Evolutionary conservation across 1,140 invertebrate species (phyloP).

Genomic region (Caenorhabditis tropicalis): DNA sequence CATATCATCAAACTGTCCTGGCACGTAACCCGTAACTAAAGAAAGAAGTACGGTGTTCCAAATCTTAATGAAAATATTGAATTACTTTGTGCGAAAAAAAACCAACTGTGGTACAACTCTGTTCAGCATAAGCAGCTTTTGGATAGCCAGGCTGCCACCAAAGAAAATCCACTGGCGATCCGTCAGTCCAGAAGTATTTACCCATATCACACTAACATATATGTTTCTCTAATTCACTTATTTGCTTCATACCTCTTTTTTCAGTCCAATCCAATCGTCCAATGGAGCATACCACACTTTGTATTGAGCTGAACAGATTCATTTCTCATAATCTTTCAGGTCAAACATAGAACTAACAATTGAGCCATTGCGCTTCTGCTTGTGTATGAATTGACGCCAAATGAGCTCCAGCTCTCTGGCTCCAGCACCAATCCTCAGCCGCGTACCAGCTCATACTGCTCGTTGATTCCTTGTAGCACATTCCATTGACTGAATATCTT

Average conservation of each 20-base stretch:
- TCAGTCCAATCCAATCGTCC: slow-evolving; percentile 18
- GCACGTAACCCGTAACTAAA: not conserved
- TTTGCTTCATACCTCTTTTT: not conserved
- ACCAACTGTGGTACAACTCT: slow-evolving; percentile 2
- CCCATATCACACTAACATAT: not conserved
- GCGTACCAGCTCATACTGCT: not conserved
- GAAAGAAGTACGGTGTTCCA: not conserved
- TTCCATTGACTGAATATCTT: not conserved
- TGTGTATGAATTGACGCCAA: slow-evolving; percentile 7
- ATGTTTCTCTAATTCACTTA: not conserved
- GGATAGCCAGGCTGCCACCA: slow-evolving; percentile 15
- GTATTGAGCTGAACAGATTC: not conserved
- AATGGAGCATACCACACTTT: not conserved
- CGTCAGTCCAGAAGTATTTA: not conserved
- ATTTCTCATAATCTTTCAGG: not conserved
- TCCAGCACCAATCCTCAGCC: slow-evolving; percentile 14
- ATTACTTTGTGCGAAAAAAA: not conserved
- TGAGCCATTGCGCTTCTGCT: not conserved
- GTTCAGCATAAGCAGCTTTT: not conserved
- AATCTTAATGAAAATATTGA: not conserved
- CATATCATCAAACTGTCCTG: not conserved
- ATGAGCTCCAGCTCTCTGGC: not conserved
- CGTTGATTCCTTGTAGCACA: slow-evolving; percentile 1
- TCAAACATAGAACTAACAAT: not conserved
- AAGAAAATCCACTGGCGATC: not conserved